These are phyloP conservation scores for Diacarnus erythraeanus DNA, from an alignment of 37 sponge, comb jelly and placozoan genomes.

Conservation along the genomic window DNA sequence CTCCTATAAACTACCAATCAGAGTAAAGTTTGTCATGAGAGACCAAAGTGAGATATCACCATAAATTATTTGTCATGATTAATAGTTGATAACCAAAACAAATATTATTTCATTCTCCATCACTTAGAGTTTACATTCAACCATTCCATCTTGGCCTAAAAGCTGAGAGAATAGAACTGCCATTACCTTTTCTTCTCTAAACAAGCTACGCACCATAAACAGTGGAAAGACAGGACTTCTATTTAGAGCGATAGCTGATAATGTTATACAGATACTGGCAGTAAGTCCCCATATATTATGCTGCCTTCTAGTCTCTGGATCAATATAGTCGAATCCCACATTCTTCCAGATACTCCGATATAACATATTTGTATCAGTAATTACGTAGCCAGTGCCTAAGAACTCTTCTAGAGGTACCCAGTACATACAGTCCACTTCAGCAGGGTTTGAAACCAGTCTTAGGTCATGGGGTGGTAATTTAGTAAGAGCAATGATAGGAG, in stretches of 20 bases:
- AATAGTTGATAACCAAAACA: too few relatives aligned
- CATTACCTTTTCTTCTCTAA: too few relatives aligned
- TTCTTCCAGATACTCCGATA: neutral
- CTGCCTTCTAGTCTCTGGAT: neutral
- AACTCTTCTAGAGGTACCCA: conserved; percentile 60
- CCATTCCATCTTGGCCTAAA: too few relatives aligned
- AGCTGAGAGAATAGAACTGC: too few relatives aligned
- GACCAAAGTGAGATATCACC: neutral
- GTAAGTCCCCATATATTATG: conserved; percentile 56
- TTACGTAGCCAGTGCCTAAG: neutral
- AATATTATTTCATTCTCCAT: too few relatives aligned
- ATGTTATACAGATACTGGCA: conserved; percentile 24
- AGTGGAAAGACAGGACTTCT: conserved; percentile 4
- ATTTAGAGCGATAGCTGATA: conserved; percentile 25
- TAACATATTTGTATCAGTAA: too few relatives aligned
- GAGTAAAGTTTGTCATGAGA: conserved; percentile 29
- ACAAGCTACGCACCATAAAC: too few relatives aligned
- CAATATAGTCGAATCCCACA: too few relatives aligned
- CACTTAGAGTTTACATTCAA: too few relatives aligned
- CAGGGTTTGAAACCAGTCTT: conserved; percentile 15
- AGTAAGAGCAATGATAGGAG: conserved; percentile 22
- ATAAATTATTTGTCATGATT: too few relatives aligned
- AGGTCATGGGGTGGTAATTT: conserved; percentile 6
- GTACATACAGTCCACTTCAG: conserved; percentile 47
- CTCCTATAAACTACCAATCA: conserved; percentile 64